Evolutionary conservation across 37 sponge, comb jelly and placozoan species (phyloP).

Genomic region (Lycopodina hypogea): DNA sequence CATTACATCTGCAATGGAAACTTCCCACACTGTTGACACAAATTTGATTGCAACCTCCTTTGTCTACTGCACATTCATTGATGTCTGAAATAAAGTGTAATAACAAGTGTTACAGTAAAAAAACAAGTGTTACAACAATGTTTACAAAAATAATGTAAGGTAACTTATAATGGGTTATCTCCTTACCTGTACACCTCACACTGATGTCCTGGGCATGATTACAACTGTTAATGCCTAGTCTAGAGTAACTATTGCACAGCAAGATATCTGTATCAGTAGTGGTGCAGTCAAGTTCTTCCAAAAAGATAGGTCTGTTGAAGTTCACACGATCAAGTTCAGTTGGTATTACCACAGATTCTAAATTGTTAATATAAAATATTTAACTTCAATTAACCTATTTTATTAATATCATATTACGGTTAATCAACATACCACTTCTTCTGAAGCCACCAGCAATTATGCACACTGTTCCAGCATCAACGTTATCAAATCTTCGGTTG

Average conservation of each 20-base stretch:
- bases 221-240: slow-evolving; percentile 4
- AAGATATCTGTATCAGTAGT: slow-evolving; percentile 22
- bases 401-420: too few species aligned
- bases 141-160: too few species aligned
- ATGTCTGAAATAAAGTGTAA: slow-evolving; percentile 13
- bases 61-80: slow-evolving; percentile 16
- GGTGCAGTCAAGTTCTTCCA: slow-evolving; percentile 18
- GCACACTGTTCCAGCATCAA: slow-evolving; percentile 43
- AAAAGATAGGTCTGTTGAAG: slow-evolving; percentile 25
- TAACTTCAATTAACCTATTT: not conserved
- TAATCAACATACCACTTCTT: slow-evolving; percentile 34
- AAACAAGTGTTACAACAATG: too few species aligned
- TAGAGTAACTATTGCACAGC: slow-evolving; percentile 13
- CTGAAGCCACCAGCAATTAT: slow-evolving; percentile 16
- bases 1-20: slow-evolving; percentile 3
- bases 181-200: slow-evolving; percentile 37
- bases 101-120: too few species aligned
- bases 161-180: not conserved
- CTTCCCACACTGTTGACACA: slow-evolving; percentile 45
- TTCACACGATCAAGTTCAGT: not conserved
- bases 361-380: not conserved
- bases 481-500: not conserved
- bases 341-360: slow-evolving; percentile 6
- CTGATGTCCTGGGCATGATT: slow-evolving; percentile 28
- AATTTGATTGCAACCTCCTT: slow-evolving; percentile 18